Percentiles rank a stretch among this genome's conserved stretches.
phyloP scores from a whole-genome alignment of 1,140 invertebrate genomes.

The Lasaia peninsularis region DNA sequence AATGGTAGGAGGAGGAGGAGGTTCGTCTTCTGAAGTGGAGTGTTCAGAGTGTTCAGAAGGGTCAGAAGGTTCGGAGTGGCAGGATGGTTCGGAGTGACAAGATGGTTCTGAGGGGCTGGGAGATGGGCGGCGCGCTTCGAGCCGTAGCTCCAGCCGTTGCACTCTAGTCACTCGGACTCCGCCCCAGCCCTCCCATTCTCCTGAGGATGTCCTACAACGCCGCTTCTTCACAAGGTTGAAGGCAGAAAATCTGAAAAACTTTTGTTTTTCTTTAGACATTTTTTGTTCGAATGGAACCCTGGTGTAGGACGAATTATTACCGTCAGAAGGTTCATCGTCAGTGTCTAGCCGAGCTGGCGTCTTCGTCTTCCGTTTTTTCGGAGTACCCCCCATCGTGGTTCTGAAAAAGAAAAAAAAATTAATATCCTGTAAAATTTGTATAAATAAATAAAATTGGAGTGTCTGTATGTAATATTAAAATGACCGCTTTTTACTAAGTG shows the following conservation, averaged over 20 bases:
- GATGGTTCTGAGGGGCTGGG: slow-evolving; percentile 9
- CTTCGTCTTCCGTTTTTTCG: slow-evolving; percentile 56
- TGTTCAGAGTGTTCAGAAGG: background rate
- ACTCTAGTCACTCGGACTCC: slow-evolving; percentile 53
- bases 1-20: slow-evolving; percentile 51
- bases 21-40: slow-evolving; percentile 9
- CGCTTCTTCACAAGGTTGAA: slow-evolving; percentile 79
- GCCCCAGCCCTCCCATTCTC: slow-evolving; percentile 57
- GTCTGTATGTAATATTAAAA: too few species aligned
- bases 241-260: slow-evolving; percentile 88
- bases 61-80: slow-evolving; percentile 13
- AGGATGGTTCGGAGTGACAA: too few species aligned
- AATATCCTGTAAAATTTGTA: too few species aligned
- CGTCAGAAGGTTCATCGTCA: slow-evolving; percentile 70
- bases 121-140: slow-evolving; percentile 54
- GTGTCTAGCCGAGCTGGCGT: slow-evolving; percentile 46
- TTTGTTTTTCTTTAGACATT: slow-evolving; percentile 91
- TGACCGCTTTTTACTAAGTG: too few species aligned
- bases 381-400: slow-evolving; percentile 48
- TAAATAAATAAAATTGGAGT: too few species aligned
- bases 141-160: slow-evolving; percentile 45
- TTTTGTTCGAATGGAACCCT: slow-evolving; percentile 81
- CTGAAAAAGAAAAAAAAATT: slow-evolving; percentile 31
- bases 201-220: slow-evolving; percentile 48
- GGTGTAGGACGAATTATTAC: slow-evolving; percentile 67